A percentile compares a stretch with the other conserved stretches of the same genome.
Evolutionary conservation across 1,140 invertebrate species (phyloP).

Genomic region (Yoshiicerus persimilis): DNA sequence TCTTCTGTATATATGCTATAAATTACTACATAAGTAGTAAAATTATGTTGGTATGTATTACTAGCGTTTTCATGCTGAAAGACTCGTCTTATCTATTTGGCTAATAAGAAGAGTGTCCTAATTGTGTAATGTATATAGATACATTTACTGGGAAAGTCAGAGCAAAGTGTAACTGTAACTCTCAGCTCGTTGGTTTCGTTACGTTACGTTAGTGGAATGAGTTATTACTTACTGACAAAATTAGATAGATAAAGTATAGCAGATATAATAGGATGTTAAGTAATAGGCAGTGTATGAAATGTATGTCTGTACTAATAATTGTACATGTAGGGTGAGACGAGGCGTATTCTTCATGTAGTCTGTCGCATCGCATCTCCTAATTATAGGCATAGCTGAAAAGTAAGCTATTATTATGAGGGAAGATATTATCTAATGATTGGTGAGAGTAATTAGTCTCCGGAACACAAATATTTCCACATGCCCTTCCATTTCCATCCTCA

Average conservation of each 20-base stretch:
- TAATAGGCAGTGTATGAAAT: neutral
- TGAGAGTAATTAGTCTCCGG: constrained; percentile 28
- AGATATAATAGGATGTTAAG: too few relatives aligned
- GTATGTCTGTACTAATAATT: neutral
- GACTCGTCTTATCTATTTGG: too few relatives aligned
- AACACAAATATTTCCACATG: constrained; percentile 25
- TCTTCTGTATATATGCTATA: neutral
- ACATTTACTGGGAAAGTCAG: neutral
- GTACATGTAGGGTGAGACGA: neutral
- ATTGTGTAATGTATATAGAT: neutral
- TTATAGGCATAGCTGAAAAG: neutral
- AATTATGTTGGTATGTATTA: neutral
- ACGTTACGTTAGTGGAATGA: neutral
- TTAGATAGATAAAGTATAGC: neutral
- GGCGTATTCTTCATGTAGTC: neutral
- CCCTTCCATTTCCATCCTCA: neutral
- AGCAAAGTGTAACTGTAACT: neutral
- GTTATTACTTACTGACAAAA: neutral
- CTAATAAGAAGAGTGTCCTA: neutral
- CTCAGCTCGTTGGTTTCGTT: neutral
- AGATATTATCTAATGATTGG: constrained; percentile 37
- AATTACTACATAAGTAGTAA: neutral
- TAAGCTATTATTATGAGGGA: neutral
- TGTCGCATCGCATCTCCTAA: neutral
- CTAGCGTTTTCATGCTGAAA: neutral